These are phyloP conservation scores for Nematolebias whitei DNA, from an alignment of 2,113 vertebrate genomes.

Conservation along the genomic window DNA sequence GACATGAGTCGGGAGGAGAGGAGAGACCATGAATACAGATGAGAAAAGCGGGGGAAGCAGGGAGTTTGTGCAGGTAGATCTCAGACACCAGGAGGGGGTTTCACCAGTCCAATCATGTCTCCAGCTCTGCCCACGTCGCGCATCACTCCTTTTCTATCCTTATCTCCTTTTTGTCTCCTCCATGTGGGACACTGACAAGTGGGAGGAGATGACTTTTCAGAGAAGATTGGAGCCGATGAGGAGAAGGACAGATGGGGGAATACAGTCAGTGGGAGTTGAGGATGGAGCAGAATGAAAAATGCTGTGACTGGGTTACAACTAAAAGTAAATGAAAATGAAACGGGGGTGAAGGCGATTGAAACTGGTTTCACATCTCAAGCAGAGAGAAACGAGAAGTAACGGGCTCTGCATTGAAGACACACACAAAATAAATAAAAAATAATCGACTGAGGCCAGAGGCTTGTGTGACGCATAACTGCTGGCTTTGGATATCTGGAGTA, in stretches of 20 bases:
- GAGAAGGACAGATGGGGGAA: slow-evolving; percentile 59
- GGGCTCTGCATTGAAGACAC: slow-evolving; percentile 26
- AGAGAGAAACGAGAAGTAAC: slow-evolving; percentile 28
- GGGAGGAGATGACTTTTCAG: slow-evolving; percentile 70
- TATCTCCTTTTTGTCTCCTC: slow-evolving; percentile 25
- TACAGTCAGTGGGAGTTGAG: slow-evolving; percentile 54
- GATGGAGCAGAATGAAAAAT: slow-evolving; percentile 37
- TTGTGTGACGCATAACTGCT: slow-evolving; percentile 64
- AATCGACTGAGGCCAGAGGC: slow-evolving; percentile 46
- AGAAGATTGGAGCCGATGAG: slow-evolving; percentile 64
- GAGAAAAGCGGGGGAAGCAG: slow-evolving; percentile 65
- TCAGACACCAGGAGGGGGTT: slow-evolving; percentile 72
- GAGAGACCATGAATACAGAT: slow-evolving; percentile 74
- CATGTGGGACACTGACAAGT: slow-evolving; percentile 58
- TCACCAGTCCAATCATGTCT: slow-evolving; percentile 68
- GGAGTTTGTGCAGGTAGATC: slow-evolving; percentile 71
- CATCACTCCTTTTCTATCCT: slow-evolving; percentile 19
- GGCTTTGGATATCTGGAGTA: slow-evolving; percentile 57
- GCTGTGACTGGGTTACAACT: slow-evolving; percentile 21
- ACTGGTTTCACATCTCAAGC: slow-evolving; percentile 42
- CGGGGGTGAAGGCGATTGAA: slow-evolving; percentile 34
- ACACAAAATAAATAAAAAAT: slow-evolving; percentile 33
- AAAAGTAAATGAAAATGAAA: slow-evolving; percentile 35
- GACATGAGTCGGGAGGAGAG: slow-evolving; percentile 64
- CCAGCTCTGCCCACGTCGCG: slow-evolving; percentile 46